Evolutionary conservation across 2,888 invertebrate species (phyloP).

Genomic region (Encarsia formosa): DNA sequence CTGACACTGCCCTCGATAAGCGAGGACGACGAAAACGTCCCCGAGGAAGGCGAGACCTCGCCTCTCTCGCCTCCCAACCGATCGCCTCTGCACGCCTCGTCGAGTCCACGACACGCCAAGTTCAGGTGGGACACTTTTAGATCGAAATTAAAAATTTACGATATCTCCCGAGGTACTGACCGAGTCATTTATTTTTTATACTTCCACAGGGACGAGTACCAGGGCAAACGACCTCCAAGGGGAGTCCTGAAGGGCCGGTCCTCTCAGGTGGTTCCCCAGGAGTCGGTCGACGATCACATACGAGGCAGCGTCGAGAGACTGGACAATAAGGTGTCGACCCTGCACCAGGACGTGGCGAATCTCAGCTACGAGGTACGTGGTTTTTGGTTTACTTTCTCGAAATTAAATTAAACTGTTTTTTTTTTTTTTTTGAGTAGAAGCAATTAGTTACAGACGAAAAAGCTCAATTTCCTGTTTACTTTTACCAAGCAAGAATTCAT

Average conservation of each 20-base stretch:
- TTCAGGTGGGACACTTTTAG: slow-evolving; percentile 56
- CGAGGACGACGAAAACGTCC: slow-evolving; percentile 86
- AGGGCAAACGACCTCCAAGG: slow-evolving; percentile 36
- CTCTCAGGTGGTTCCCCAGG: slow-evolving; percentile 37
- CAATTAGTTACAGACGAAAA: too few species aligned
- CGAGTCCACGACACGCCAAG: slow-evolving; percentile 67
- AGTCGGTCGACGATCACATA: slow-evolving; percentile 44
- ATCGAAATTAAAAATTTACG: neutral
- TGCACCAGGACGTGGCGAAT: slow-evolving; percentile 82
- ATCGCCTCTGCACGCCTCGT: slow-evolving; percentile 54
- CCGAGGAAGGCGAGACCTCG: slow-evolving; percentile 67
- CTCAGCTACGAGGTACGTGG: slow-evolving; percentile 73
- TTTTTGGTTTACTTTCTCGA: too few species aligned
- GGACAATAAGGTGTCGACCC: slow-evolving; percentile 75
- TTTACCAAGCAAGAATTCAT: too few species aligned
- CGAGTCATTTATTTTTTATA: neutral
- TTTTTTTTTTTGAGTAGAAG: too few species aligned
- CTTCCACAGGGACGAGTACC: slow-evolving; percentile 44
- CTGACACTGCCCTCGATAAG: slow-evolving; percentile 88
- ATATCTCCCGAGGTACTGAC: neutral
- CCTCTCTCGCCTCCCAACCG: slow-evolving; percentile 62
- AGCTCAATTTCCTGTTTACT: too few species aligned
- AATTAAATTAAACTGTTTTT: too few species aligned
- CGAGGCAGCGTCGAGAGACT: slow-evolving; percentile 64
- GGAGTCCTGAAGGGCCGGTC: slow-evolving; percentile 39